A percentile compares a stretch with the other conserved stretches of the same genome.
phyloP scores from a whole-genome alignment of 2,797 vertebrate species.

The Anas acuta region DNA sequence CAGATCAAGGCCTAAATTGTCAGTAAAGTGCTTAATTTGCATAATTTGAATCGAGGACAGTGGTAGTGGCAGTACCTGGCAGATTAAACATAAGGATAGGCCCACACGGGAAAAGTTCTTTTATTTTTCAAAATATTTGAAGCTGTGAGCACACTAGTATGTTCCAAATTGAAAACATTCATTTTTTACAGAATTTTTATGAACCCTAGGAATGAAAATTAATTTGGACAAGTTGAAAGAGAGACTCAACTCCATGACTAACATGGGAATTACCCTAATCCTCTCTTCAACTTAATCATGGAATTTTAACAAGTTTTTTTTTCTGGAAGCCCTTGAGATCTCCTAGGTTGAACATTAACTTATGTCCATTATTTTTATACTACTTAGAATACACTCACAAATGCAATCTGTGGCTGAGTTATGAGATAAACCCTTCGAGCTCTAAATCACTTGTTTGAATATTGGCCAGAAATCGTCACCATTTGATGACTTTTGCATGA shows the following conservation, averaged over 20 bases:
- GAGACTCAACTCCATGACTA: constrained; percentile 67
- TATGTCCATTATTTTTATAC: constrained; percentile 33
- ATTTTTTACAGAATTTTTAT: constrained; percentile 47
- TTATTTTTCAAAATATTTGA: constrained; percentile 33
- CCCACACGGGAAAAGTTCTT: background rate
- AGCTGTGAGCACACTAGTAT: constrained; percentile 9
- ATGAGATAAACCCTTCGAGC: background rate
- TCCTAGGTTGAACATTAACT: constrained; percentile 35
- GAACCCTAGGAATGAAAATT: constrained; percentile 56
- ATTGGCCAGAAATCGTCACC: background rate
- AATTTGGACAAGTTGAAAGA: constrained; percentile 70
- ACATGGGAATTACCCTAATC: constrained; percentile 66
- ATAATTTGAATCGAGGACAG: background rate
- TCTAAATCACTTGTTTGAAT: constrained; percentile 15
- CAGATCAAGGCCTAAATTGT: background rate
- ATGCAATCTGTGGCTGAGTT: background rate
- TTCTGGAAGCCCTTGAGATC: constrained; percentile 59
- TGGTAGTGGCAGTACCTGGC: background rate
- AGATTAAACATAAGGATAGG: constrained; percentile 8
- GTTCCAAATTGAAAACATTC: constrained; percentile 51
- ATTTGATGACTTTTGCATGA: background rate
- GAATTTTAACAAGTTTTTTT: constrained; percentile 67
- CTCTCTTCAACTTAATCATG: constrained; percentile 54
- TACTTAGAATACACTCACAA: constrained; percentile 20
- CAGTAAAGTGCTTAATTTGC: constrained; percentile 1